phyloP scores from a whole-genome alignment of 2,797 vertebrate genomes.

The Sylvilagus floridanus region DNA sequence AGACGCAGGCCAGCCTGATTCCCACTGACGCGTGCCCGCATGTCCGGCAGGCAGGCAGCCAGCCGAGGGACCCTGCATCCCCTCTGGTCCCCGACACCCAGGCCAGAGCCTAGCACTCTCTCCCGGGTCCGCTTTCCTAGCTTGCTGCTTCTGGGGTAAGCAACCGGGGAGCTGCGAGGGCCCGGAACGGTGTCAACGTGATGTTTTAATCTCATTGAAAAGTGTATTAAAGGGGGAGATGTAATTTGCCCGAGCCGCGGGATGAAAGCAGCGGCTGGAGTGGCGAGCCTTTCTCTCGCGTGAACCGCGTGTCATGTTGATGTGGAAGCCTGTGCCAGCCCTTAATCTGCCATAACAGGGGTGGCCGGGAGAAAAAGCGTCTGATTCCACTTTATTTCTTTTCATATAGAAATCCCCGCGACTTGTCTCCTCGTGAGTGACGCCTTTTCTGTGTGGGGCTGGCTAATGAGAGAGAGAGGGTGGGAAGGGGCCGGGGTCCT shows the following conservation, averaged over 20 bases:
- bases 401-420: conserved; percentile 83
- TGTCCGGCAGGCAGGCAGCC: no score
- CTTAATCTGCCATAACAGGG: conserved; percentile 88
- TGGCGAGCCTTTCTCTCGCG: conserved; percentile 81
- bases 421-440: conserved; percentile 78
- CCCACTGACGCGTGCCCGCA: not conserved
- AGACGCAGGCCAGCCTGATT: not conserved
- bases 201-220: conserved; percentile 91
- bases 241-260: conserved; percentile 87
- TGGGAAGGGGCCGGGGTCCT: conserved; percentile 45
- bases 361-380: conserved; percentile 78
- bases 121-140: conserved; percentile 50
- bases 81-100: conserved; percentile 30
- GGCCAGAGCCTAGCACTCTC: conserved; percentile 47
- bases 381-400: conserved; percentile 78
- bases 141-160: conserved; percentile 83
- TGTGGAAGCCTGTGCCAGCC: conserved; percentile 86
- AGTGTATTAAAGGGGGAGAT: conserved; percentile 89
- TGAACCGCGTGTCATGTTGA: conserved; percentile 87
- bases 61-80: conserved; percentile 65
- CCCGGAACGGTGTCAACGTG: conserved; percentile 89
- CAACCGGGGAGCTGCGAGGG: conserved; percentile 73
- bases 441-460: conserved; percentile 64
- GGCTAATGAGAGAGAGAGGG: conserved; percentile 59
- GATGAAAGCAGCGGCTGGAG: conserved; percentile 89